Evolutionary conservation across 2,888 invertebrate genomes (phyloP), one percentile per base, ranked within the genome.

Genomic region (Melanchra persicariae): DNA sequence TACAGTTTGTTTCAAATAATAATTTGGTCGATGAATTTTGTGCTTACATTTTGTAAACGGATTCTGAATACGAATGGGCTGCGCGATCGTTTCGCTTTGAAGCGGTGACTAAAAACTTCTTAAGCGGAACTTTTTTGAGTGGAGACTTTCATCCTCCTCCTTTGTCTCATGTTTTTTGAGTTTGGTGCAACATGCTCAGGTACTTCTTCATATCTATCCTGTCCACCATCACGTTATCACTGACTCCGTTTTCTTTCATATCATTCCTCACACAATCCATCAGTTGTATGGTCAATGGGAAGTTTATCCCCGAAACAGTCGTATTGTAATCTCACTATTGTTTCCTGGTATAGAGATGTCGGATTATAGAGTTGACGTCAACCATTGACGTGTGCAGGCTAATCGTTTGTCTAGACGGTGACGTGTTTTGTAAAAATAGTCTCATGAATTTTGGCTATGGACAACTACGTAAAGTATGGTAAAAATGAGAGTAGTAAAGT

Each of bases 1-100:
- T 64, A 63, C 45, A n/a, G 51, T 77, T 79, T 70, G 49, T 70
- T 74, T 73, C 63, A 61, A 75, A n/a, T n/a, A 77, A 82, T 82
- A 75, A 74, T 83, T 83, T 73, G 8, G 34, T 43, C 60, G 47
- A 57, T 75, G 69, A 75, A 81, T 75, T 80, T 68, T 68, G 55
- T 77, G 55, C 76, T 75, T 80, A 74, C 45, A 61, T 61, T 67
- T 80, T 37, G 49, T 43, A 19, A 40, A 74, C 59, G 63, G 10
- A 0, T 15, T 8, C 8, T 75, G 45, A 63, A 75, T 80, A 51
- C 7, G 8, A 79, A 73, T 73, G 43, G 9, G 65, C 1, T 49
- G 19, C 51, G n/a, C 17, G 30, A 40, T 61, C n/a, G 22, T 57
- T n/a, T 12, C 5, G 5, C 4, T 66, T 51, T 26, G n/a, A 24